Evolutionary conservation across 2,888 invertebrate genomes (phyloP).

Genomic region (Melieria picta): DNA sequence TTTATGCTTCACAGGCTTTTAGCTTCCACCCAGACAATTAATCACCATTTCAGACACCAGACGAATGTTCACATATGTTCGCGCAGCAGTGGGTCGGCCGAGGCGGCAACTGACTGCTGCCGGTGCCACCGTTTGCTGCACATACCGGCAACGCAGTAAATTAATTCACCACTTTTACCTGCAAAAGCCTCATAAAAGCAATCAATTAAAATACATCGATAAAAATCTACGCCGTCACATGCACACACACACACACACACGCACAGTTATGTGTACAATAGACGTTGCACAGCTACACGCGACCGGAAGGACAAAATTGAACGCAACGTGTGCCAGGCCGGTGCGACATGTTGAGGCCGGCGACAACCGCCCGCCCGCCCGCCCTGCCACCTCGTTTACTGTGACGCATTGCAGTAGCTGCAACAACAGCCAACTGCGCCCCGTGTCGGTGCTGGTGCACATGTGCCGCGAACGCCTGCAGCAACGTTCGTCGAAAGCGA

Average conservation of each 20-base stretch:
- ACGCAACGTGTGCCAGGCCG: conserved; percentile 1
- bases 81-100: conserved; percentile 27
- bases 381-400: too few relatives aligned
- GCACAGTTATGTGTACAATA: conserved; percentile 1
- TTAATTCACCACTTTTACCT: conserved; percentile 38
- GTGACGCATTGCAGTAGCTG: too few relatives aligned
- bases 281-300: not conserved
- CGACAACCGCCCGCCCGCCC: too few relatives aligned
- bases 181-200: conserved; percentile 45
- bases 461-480: too few relatives aligned
- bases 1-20: conserved; percentile 20
- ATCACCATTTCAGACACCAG: conserved; percentile 34
- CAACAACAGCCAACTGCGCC: too few relatives aligned
- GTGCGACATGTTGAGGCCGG: not conserved
- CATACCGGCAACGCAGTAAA: conserved; percentile 23
- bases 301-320: not conserved
- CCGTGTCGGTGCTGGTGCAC: too few relatives aligned
- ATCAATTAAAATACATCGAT: conserved; percentile 45
- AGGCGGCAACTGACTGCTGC: too few relatives aligned
- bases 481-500: too few relatives aligned
- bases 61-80: conserved; percentile 30
- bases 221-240: conserved; percentile 30
- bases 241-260: not conserved
- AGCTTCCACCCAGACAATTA: conserved; percentile 28
- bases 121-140: not conserved